Evolutionary conservation across 2,888 invertebrate genomes (phyloP), one percentile per base, ranked within the genome.

Genomic region (Sipha maydis): DNA sequence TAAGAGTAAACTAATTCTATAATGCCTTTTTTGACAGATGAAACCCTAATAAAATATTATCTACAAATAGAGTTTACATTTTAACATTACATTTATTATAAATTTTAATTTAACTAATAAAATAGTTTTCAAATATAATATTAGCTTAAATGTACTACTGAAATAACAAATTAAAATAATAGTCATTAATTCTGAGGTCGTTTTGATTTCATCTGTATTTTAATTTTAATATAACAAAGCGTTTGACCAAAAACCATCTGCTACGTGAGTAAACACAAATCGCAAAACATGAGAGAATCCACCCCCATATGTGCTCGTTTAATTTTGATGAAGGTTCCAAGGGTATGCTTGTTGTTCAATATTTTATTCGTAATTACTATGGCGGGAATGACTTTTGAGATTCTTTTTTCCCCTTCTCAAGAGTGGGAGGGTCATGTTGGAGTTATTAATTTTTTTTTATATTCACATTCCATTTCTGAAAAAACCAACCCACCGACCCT

Each of bases 341-440:
- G 88, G 88, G 88, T 88, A 61, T 80, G 56, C 79, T 75, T 38
- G 80, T 88, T 80, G 86, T 88, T 88, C 75, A 88, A 88, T 88
- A 88, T 80, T 80, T 88, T 88, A 88, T 88, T 82, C 73, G 67
- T 88, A 88, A 88, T 88, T 88, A 82, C 82, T 82, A 76, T 61
- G 75, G 61, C 75, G 41, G 75, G 88, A 88, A 88, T 88, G 82
- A 88, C 88, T 88, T 79, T 88, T 80, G 75, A 88, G 73, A 80
- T 86, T 86, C 38, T 41, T 86, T 88, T 80, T 31, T 31, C 38
- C 75, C 79, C 61, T 31, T 76, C 48, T 71, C 61, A 19, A n/a
- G 61, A 73, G 80, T 75, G 54, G 75, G 73, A 88, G 88, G 88
- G 61, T 88, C 41, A 31, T 88, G 54, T 86, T n/a, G 28, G 17